Percentiles rank a stretch among this genome's conserved stretches.
Evolutionary conservation across 2,797 vertebrate species (phyloP).

Genomic region (Phrynocephalus guinanensis): DNA sequence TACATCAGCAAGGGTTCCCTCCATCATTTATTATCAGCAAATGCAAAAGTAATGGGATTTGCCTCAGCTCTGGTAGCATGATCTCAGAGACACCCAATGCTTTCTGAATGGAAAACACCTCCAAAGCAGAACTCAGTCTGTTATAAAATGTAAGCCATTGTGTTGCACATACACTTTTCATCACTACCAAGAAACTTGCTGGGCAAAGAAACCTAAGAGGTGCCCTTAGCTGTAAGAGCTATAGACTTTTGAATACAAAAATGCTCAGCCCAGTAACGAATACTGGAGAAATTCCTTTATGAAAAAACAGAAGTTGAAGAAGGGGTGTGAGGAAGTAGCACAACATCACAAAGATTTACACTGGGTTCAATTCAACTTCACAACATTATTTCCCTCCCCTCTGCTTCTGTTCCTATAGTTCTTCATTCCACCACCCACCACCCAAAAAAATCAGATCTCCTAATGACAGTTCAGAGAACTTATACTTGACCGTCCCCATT

Average conservation of each 20-base stretch:
- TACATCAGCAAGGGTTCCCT: conserved; percentile 31
- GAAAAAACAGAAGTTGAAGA: not conserved
- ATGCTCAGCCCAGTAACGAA: not conserved
- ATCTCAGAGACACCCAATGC: not conserved
- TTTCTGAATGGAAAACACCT: not conserved
- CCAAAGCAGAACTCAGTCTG: not conserved
- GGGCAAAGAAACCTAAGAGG: not conserved
- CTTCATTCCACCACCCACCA: not conserved
- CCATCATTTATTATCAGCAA: not conserved
- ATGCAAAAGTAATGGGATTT: not conserved
- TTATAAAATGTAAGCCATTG: not conserved
- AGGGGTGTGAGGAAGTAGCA: not conserved
- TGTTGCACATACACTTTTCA: not conserved
- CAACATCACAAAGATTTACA: not conserved
- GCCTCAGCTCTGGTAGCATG: conserved; percentile 16
- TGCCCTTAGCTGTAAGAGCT: not conserved
- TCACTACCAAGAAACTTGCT: not conserved
- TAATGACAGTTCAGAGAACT: not conserved
- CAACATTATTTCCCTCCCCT: not conserved
- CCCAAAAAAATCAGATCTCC: not conserved
- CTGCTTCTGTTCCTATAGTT: not conserved
- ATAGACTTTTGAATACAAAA: conserved; percentile 18
- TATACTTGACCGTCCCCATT: no score
- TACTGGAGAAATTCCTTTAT: not conserved
- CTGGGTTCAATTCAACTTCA: not conserved